A percentile compares a stretch with the other conserved stretches of the same genome.
Evolutionary conservation across 2,888 invertebrate species (phyloP).

Genomic region (Amorpha juglandis): DNA sequence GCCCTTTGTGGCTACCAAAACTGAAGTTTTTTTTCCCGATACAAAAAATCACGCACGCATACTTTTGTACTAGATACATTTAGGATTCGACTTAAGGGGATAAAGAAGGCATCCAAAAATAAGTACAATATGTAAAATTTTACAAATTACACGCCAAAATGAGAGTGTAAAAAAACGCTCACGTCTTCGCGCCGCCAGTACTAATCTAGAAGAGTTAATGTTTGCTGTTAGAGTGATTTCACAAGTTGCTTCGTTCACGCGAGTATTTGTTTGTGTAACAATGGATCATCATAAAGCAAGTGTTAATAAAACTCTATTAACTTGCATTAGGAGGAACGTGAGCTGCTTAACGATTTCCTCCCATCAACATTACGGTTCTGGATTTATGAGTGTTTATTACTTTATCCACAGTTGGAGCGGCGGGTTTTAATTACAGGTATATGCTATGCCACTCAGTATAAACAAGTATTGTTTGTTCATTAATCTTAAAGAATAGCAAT

Average conservation of each 20-base stretch:
- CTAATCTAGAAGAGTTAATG: not conserved
- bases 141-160: not conserved
- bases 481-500: not conserved
- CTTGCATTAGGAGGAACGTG: conserved; percentile 16
- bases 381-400: conserved; percentile 10
- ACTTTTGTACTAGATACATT: too few species aligned
- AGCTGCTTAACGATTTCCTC: conserved; percentile 4
- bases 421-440: not conserved
- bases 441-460: not conserved
- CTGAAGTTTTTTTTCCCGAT: too few species aligned
- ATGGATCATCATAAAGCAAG: conserved; percentile 17
- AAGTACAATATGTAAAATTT: too few species aligned
- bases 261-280: conserved; percentile 21
- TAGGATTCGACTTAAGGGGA: too few species aligned
- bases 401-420: not conserved
- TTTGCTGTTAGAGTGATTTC: conserved; percentile 9
- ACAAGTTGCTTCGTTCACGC: conserved; percentile 11
- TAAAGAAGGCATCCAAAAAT: too few species aligned
- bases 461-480: not conserved
- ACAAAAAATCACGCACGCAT: too few species aligned
- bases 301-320: conserved; percentile 19
- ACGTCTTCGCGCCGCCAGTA: not conserved
- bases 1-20: too few species aligned
- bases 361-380: not conserved
- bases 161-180: not conserved